A percentile compares a stretch with the other conserved stretches of the same genome.
These are phyloP conservation scores for Syrphus vitripennis DNA, from an alignment of 2,888 invertebrate genomes.

Conservation along the genomic window DNA sequence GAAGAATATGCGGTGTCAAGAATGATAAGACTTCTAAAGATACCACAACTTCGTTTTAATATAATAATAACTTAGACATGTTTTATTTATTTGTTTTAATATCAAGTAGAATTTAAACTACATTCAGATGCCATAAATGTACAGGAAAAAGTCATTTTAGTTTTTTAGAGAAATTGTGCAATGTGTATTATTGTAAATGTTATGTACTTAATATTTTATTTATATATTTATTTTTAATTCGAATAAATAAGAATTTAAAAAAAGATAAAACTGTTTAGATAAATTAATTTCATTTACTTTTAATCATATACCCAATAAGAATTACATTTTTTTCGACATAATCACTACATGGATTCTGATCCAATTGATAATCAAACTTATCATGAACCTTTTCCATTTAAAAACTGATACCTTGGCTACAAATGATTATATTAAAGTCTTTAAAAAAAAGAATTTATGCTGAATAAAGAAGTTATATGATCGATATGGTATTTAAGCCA, in stretches of 20 bases:
- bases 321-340: too few species aligned
- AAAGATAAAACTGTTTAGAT: too few species aligned
- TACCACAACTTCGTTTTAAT: slow-evolving; percentile 39
- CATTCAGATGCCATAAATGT: neutral
- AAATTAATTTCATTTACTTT: too few species aligned
- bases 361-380: too few species aligned
- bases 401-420: too few species aligned
- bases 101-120: neutral
- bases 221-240: slow-evolving; percentile 7
- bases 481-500: too few species aligned
- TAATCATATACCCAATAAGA: too few species aligned
- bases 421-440: too few species aligned
- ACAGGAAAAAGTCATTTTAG: slow-evolving; percentile 3
- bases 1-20: slow-evolving; percentile 45
- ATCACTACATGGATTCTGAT: too few species aligned
- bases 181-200: slow-evolving; percentile 13
- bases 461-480: too few species aligned
- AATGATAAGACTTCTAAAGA: slow-evolving; percentile 69
- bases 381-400: too few species aligned
- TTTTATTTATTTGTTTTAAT: neutral
- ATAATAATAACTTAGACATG: neutral
- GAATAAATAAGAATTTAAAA: neutral
- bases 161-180: neutral
- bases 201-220: slow-evolving; percentile 25
- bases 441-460: too few species aligned